Evolutionary conservation across 2,797 vertebrate genomes (phyloP).

Genomic region (Iguana delicatissima): DNA sequence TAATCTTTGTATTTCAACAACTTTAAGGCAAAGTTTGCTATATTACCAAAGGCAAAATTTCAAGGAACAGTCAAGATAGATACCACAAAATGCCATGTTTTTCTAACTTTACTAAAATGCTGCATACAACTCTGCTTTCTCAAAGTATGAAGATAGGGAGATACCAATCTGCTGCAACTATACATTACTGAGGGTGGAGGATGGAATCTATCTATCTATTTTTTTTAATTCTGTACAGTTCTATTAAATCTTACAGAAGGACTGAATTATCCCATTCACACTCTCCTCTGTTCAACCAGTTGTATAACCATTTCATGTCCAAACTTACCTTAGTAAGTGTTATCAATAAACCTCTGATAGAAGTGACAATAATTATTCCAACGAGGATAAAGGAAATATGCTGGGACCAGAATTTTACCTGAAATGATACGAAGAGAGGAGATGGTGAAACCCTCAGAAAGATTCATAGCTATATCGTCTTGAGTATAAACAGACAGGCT

Average conservation of each 20-base stretch:
- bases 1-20: not conserved
- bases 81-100: not conserved
- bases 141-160: not conserved
- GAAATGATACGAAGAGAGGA: conserved; percentile 59
- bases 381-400: conserved; percentile 99
- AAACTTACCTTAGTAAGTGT: conserved; percentile 95
- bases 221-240: not conserved
- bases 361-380: conserved; percentile 98
- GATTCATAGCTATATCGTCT: not conserved
- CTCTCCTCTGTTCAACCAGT: not conserved
- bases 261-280: not conserved
- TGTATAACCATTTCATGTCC: not conserved
- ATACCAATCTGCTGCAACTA: not conserved
- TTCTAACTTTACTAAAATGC: not conserved
- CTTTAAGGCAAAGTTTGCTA: not conserved
- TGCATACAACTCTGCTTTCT: not conserved
- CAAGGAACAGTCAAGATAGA: not conserved
- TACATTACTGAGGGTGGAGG: not conserved
- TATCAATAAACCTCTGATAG: conserved; percentile 95
- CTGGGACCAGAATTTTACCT: conserved; percentile 99
- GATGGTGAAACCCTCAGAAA: conserved; percentile 23
- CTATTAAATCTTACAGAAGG: not conserved
- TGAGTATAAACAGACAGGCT: conserved; percentile 9
- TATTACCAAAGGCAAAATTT: not conserved
- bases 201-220: not conserved